phyloP scores from a whole-genome alignment of 2,113 vertebrate genomes.

The Rhineura floridana region DNA sequence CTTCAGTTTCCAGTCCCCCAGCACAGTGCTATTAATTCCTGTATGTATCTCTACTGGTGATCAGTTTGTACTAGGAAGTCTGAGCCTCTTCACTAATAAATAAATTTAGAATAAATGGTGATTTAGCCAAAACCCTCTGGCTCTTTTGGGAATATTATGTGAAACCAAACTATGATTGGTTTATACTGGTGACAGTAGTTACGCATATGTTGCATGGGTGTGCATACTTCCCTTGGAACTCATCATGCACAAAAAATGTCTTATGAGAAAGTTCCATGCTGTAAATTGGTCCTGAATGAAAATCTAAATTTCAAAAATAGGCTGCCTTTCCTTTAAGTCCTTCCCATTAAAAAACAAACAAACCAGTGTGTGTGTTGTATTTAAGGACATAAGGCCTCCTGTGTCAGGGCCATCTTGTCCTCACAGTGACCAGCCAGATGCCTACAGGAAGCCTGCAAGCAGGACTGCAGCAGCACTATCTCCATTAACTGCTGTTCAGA shows the following conservation, averaged over 20 bases:
- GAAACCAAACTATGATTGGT: not conserved
- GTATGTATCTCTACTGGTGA: not conserved
- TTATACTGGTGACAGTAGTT: too few species aligned
- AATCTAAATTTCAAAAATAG: not conserved
- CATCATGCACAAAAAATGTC: too few species aligned
- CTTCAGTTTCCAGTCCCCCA: not conserved
- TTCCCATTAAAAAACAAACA: too few species aligned
- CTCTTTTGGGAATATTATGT: not conserved
- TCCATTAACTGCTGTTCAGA: too few species aligned
- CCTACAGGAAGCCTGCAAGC: too few species aligned
- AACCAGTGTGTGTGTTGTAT: too few species aligned
- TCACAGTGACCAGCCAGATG: too few species aligned
- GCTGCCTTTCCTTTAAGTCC: not conserved
- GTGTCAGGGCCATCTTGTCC: too few species aligned
- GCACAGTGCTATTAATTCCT: not conserved
- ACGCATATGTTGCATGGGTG: not conserved
- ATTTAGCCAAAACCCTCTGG: not conserved
- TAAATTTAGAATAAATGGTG: not conserved
- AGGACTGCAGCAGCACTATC: too few species aligned
- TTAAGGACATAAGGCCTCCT: too few species aligned
- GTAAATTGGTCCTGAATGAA: not conserved
- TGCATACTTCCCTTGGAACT: too few species aligned
- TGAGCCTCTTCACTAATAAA: not conserved
- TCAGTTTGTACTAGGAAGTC: not conserved
- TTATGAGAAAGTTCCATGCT: not conserved